Base-by-base conservation (phyloP, 2,888 invertebrate genomes). In the Sipha maydis region DNA sequence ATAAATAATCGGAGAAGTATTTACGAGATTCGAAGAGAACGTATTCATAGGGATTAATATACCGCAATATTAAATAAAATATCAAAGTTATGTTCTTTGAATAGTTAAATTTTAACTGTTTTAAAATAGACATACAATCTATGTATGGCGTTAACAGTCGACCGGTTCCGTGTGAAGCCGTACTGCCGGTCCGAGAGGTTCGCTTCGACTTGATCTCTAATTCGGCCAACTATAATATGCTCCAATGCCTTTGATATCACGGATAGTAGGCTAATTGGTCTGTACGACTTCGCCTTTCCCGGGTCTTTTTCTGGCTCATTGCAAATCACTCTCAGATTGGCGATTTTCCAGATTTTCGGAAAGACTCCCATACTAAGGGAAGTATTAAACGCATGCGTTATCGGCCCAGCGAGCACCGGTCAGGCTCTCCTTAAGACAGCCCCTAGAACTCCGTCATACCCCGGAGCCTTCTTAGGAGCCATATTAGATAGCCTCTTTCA, bases 401-500 rank as follows among this genome's bases (percentile, higher is more conserved):
- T n/a, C 28, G 25, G n/a, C 8, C 19, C 28, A 4, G 25, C n/a
- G 4, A 69, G n/a, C 5, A 69, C 69, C 3, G 69, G 69, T 28
- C 73, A 73, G 7, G 28, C n/a, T 31, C 25, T 34, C n/a, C 56
- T 48, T 31, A 31, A 25, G 21, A 48, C 19, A 19, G 17, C 31
- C 5, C 76, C 76, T 25, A n/a, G 8, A 19, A 25, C 34, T 25
- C 69, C 83, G 9, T 48, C 83, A 31, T 25, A 14, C 2, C 61
- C 78, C 7, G 34, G 48, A 14, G 48, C 38, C 25, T 48, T 61
- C 28, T 61, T 19, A 25, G 73, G 54, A 48, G 48, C 92, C 91
- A 91, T 92, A 91, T 93, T 73, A 73, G 28, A 73, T 34, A 11
- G 73, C n/a, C 5, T 5, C n/a, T 34, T 28, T 73, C 2, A 73